Percentiles rank a stretch among this genome's conserved stretches.
phyloP scores from a whole-genome alignment of 1,140 invertebrate species.

The Drosophila yakuba region DNA sequence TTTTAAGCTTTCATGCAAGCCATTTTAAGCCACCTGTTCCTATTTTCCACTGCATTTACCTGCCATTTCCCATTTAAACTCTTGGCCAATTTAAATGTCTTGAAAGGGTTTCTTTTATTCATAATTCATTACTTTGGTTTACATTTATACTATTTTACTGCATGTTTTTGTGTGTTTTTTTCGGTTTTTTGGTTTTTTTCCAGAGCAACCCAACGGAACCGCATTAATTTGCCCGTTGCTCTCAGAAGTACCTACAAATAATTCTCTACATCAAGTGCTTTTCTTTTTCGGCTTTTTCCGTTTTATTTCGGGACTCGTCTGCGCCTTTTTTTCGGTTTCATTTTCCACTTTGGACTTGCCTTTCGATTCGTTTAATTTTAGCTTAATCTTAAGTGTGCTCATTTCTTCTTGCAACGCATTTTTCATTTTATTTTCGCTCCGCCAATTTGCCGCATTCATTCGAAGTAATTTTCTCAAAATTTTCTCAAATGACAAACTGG shows the following conservation, averaged over 20 bases:
- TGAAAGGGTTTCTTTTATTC: slow-evolving; percentile 58
- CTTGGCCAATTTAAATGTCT: slow-evolving; percentile 24
- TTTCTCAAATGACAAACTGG: slow-evolving; percentile 22
- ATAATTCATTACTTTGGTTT: slow-evolving; percentile 69
- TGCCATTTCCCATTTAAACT: background rate
- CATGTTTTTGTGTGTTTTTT: slow-evolving; percentile 21
- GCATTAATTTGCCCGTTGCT: slow-evolving; percentile 20
- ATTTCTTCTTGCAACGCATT: slow-evolving; percentile 7
- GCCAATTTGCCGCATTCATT: slow-evolving; percentile 40
- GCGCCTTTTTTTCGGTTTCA: slow-evolving; percentile 3
- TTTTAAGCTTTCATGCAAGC: background rate
- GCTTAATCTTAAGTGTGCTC: slow-evolving; percentile 59
- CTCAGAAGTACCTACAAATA: slow-evolving; percentile 50
- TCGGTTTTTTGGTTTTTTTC: background rate
- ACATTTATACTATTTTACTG: slow-evolving; percentile 67
- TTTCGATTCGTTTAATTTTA: slow-evolving; percentile 49
- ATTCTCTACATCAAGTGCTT: slow-evolving; percentile 66
- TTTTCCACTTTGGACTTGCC: slow-evolving; percentile 5
- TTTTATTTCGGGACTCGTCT: slow-evolving; percentile 11
- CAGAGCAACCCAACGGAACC: slow-evolving; percentile 8
- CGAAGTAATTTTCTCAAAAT: slow-evolving; percentile 38
- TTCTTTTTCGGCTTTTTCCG: slow-evolving; percentile 5
- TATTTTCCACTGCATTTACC: slow-evolving; percentile 4
- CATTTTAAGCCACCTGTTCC: background rate
- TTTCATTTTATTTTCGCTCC: slow-evolving; percentile 10